phyloP scores from a whole-genome alignment of 2,888 invertebrate species.

The Acleris literana region DNA sequence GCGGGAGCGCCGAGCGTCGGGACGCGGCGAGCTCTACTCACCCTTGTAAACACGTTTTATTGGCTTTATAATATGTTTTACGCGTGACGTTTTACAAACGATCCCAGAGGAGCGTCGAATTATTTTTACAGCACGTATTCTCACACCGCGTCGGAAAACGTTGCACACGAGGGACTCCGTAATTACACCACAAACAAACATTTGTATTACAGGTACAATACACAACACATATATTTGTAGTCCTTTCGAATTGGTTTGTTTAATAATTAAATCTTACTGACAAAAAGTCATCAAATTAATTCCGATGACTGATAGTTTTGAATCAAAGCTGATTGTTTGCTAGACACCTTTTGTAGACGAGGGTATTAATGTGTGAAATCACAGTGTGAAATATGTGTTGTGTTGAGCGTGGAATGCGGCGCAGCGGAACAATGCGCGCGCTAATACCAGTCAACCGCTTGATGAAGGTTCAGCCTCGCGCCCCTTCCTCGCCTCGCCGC shows the following conservation, averaged over 20 bases:
- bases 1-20: conserved; percentile 61
- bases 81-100: conserved; percentile 84
- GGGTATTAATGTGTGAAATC: conserved; percentile 77
- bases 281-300: conserved; percentile 1
- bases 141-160: conserved; percentile 68
- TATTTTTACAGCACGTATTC: conserved; percentile 82
- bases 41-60: conserved; percentile 84
- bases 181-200: conserved; percentile 78
- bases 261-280: neutral
- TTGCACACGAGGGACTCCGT: conserved; percentile 75
- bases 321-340: conserved; percentile 25
- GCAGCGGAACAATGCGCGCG: conserved; percentile 75
- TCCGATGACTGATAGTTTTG: conserved; percentile 25
- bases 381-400: conserved; percentile 73
- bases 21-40: conserved; percentile 73
- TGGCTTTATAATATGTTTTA: conserved; percentile 84
- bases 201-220: conserved; percentile 39
- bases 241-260: neutral
- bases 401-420: conserved; percentile 71
- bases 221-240: neutral
- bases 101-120: conserved; percentile 80
- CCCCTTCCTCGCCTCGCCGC: conserved; percentile 48
- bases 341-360: conserved; percentile 50
- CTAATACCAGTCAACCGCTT: conserved; percentile 83
- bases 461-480: conserved; percentile 72